Evolutionary conservation across 2,797 vertebrate genomes (phyloP), one percentile per base, ranked within the genome.

Genomic region (Chelidonichthys spinosus): DNA sequence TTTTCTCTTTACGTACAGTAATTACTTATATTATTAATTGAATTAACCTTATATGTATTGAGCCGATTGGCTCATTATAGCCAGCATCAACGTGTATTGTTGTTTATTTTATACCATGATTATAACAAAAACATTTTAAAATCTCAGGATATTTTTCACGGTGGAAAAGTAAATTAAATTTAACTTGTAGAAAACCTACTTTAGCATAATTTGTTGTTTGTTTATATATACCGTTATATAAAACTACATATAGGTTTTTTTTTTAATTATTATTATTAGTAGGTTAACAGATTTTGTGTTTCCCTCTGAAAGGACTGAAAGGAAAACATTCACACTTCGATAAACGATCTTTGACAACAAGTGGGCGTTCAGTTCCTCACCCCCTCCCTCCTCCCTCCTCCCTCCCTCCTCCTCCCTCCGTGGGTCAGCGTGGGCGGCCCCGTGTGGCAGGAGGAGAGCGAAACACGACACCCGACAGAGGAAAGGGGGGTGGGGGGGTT

Each of bases 341-440:
- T 83, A 92, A 78, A 92, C 91, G 90, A 92, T 92, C 91, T 93
- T 89, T 53, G 89, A 79, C 78, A 81, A 81, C 71, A 86, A 90
- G 94, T 94, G 85, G 93, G 93, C 93, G 93, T 94, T 92, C 71
- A 75, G 79, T 88, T 90, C 77, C 71, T 78, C 76, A 56, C 81
- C 83, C 85, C 71, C 85, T 81, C 87, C 81, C 2, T 2, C 25
- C 25, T 25, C 81, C 83, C 85, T 69, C 25, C 25, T 25, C 25
- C 25, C 85, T 81, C 87, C 81, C 2, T 2, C 25, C 25, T 25
- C 25, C 91, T 87, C 93, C 89, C 87, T 90, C 83, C 84, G 85
- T 78, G 75, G 91, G 90, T 92, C 86, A 83, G 93, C 94, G 95
- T 95, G 94, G 95, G 95, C 94, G 94, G 94, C 94, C 93, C 94